phyloP scores from a whole-genome alignment of 1,140 invertebrate species.

The Panonychus citri region DNA sequence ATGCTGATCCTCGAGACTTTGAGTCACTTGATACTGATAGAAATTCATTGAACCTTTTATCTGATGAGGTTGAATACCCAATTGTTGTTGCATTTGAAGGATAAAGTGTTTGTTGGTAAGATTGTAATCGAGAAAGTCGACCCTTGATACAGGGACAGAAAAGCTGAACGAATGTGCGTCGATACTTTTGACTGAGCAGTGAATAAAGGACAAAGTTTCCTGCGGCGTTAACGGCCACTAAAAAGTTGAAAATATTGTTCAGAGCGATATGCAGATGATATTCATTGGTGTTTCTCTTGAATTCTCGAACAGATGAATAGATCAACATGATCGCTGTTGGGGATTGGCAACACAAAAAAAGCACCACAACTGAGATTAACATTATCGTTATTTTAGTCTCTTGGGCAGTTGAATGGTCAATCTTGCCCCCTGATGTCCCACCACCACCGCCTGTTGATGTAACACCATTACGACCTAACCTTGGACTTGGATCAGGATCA shows the following conservation, averaged over 20 bases:
- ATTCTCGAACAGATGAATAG: conserved; percentile 26
- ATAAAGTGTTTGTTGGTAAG: background rate
- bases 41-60: background rate
- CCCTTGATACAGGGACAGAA: conserved; percentile 29
- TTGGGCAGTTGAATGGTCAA: conserved; percentile 25
- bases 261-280: conserved; percentile 27
- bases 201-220: conserved; percentile 54
- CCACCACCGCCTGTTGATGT: background rate
- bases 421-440: background rate
- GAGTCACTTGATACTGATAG: too few relatives aligned
- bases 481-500: background rate
- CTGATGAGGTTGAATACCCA: background rate
- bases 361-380: conserved; percentile 43
- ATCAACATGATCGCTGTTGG: conserved; percentile 36
- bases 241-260: conserved; percentile 45
- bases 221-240: conserved; percentile 40
- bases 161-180: conserved; percentile 39
- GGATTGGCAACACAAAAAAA: conserved; percentile 46
- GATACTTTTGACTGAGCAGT: conserved; percentile 46
- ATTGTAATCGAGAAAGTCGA: background rate
- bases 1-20: too few relatives aligned
- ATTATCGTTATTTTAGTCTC: conserved; percentile 49
- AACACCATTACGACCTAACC: background rate
- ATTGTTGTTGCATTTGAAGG: background rate
- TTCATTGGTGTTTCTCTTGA: conserved; percentile 18